Evolutionary conservation across 1,140 invertebrate genomes (phyloP), one percentile per base, ranked within the genome.

Genomic region (Octopus sinensis): DNA sequence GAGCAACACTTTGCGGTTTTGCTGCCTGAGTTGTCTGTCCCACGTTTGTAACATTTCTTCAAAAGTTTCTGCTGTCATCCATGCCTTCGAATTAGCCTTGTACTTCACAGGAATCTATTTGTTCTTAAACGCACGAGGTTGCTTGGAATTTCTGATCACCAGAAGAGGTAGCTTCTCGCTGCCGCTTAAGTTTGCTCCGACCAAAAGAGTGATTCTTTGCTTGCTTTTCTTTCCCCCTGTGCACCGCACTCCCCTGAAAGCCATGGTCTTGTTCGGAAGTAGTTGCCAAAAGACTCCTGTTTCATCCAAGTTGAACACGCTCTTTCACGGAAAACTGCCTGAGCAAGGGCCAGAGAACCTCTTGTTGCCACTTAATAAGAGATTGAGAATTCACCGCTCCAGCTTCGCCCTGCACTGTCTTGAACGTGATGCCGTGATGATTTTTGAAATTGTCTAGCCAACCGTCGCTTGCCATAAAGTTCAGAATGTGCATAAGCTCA

Each of bases 191-290:
- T 76, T 76, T 76, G 75, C 75, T 9, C 17, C 43, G 9, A 76
- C 17, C 17, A 76, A 7, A 17, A 76, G 43, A 76, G 23, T 76
- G 7, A 76, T 17, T 23, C 75, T 76, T 9, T 76, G 9, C 23
- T 76, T 76, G 17, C 7, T 76, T 76, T 76, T 13, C 43, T 76
- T 76, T 76, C 43, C 75, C 23, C 75, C 75, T 17, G 17, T 17
- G 75, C 75, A 76, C 75, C 43, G 17, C 43, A 12, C 75, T 17
- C 75, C 75, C 43, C 43, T 76, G 75, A 76, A 76, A 9, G 17
- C 23, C 75, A 76, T 76, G 17, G 75, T 76, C 23, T 76, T 76
- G 75, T 76, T 9, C 7, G 75, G 75, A 76, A 76, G 75, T 7
- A 17, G 43, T 23, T 76, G 75, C 23, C 9, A 76, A 43, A 76